Percentiles rank a stretch among this genome's conserved stretches.
Conservation (phyloP, 2,797 vertebrate genomes). For the Erpetoichthys calabaricus region DNA sequence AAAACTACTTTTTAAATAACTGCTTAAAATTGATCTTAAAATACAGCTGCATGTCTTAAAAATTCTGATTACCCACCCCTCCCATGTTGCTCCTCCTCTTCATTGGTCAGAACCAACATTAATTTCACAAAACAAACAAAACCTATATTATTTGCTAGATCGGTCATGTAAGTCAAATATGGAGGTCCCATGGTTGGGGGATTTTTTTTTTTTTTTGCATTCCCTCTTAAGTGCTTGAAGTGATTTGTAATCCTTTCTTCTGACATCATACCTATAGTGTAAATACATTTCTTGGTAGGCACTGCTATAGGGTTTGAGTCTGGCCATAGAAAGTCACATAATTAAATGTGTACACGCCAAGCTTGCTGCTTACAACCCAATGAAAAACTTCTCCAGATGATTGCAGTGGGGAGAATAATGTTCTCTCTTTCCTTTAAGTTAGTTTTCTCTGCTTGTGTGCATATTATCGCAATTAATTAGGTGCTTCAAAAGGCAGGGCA, state of each 20-base stretch:
- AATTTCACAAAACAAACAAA: conserved; percentile 5
- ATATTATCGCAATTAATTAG: conserved; percentile 21
- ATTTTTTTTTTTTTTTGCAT: background rate
- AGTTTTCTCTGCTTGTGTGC: conserved; percentile 6
- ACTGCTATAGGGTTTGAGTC: conserved; percentile 3
- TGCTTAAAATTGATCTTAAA: no score
- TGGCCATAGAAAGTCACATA: conserved; percentile 1
- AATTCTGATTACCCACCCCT: conserved; percentile 20
- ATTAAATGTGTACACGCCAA: conserved; percentile 4
- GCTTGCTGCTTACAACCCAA: conserved; percentile 4
- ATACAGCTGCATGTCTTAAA: conserved; percentile 11
- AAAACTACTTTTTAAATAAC: conserved; percentile 7
- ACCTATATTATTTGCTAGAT: background rate
- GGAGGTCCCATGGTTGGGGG: conserved; percentile 2
- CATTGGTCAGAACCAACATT: conserved; percentile 18
- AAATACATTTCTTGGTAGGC: conserved; percentile 4
- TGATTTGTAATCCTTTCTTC: conserved; percentile 2
- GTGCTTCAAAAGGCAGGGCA: conserved; percentile 13
- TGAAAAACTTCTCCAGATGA: conserved; percentile 6
- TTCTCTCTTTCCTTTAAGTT: conserved; percentile 6
- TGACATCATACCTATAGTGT: conserved; percentile 2
- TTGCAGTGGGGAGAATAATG: conserved; percentile 1
- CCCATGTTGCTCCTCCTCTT: conserved; percentile 23
- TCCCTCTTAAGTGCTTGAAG: conserved; percentile 8
- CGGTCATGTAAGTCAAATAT: conserved; percentile 1